Evolutionary conservation across 2,113 vertebrate genomes (phyloP), one percentile per base, ranked within the genome.

Genomic region (Pardalotus punctatus): DNA sequence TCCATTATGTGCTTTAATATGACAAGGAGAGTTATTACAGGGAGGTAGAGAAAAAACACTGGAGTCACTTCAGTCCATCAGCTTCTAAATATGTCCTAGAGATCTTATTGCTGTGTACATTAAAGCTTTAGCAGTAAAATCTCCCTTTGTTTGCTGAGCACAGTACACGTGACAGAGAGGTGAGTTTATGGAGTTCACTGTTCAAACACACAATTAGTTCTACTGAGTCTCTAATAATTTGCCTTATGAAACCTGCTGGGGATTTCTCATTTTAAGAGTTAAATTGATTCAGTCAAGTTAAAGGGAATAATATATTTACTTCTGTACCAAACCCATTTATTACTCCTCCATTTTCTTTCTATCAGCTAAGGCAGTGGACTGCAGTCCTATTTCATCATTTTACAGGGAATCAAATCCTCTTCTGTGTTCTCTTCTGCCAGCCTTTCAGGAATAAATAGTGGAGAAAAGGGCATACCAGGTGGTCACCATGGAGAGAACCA

Each of bases 101-200:
- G 36, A 81, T 85, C 65, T 79, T 91, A 56, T n/a, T 89, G 40
- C 43, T 81, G 57, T 91, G 78, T 81, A 65, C 61, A 57, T 74
- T 76, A 76, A 93, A 94, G 53, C 47, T 88, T 93, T 79, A 74
- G 81, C 84, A 78, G 10, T 74, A 64, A 94, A 84, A 57, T 81
- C 61, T 92, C 42, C 40, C n/a, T 89, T 81, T 91, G 51, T 93
- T 91, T 96, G 84, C 82, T 56, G 38, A 94, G 67, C 51, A 70
- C 27, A 40, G 64, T 45, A 27, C 33, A 70, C 0, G 0, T 88
- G 82, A 82, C 58, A 57, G 53, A 79, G 73, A 88, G 27, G 36
- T 1, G 16, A 88, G 76, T 35, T 83, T 16, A 66, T 56, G 38
- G 86, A 84, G 70, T 67, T 74, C 81, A 84, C 43, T 86, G 36